Evolutionary conservation across 2,888 invertebrate species (phyloP).

Genomic region (Apodemia hepburni): DNA sequence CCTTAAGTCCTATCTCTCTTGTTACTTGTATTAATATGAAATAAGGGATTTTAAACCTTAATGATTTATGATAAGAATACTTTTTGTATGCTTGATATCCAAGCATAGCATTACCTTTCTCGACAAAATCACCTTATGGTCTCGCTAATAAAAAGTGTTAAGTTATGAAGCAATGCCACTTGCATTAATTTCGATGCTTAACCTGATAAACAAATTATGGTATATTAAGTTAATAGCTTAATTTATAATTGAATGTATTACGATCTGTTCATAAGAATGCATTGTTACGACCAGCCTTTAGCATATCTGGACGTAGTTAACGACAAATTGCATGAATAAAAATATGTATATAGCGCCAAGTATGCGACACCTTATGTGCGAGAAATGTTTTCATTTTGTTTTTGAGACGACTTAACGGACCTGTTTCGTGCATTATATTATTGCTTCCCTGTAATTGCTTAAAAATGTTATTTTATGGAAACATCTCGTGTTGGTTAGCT

Average conservation of each 20-base stretch:
- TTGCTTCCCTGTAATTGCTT: slow-evolving; percentile 41
- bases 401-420: slow-evolving; percentile 41
- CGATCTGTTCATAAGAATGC: slow-evolving; percentile 66
- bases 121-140: slow-evolving; percentile 74
- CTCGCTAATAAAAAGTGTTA: slow-evolving; percentile 77
- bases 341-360: slow-evolving; percentile 35
- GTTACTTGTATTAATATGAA: slow-evolving; percentile 39
- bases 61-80: slow-evolving; percentile 33
- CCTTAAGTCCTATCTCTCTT: slow-evolving; percentile 64
- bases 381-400: slow-evolving; percentile 46
- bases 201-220: slow-evolving; percentile 79
- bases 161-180: slow-evolving; percentile 79
- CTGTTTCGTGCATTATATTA: slow-evolving; percentile 51
- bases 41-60: slow-evolving; percentile 37
- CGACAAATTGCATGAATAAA: slow-evolving; percentile 60
- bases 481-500: slow-evolving; percentile 22
- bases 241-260: slow-evolving; percentile 77
- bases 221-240: slow-evolving; percentile 79
- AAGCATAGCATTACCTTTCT: slow-evolving; percentile 59
- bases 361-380: slow-evolving; percentile 38
- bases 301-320: slow-evolving; percentile 53
- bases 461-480: slow-evolving; percentile 34
- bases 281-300: slow-evolving; percentile 65
- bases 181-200: slow-evolving; percentile 80
- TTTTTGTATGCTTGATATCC: slow-evolving; percentile 36